Base-by-base conservation (phyloP, 2,888 invertebrate genomes). In the Liopterus haemorrhoidalis region DNA sequence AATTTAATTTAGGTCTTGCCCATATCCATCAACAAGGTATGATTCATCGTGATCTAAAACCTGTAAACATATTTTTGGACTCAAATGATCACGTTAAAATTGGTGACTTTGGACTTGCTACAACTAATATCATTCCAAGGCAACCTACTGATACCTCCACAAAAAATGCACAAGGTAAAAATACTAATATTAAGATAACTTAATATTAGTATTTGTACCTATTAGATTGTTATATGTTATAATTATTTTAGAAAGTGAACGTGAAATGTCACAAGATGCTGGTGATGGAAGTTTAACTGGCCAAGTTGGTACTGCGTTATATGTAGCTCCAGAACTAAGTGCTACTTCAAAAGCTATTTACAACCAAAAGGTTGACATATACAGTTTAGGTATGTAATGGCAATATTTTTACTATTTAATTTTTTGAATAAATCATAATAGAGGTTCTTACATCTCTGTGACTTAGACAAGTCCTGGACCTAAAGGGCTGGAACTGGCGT, bases 21-120 rank as follows among this genome's bases (percentile, higher is more conserved):
- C 91, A 96, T 64, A 93, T 96, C 38, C 96, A 96, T 66, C 86
- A 89, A 55, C 86, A 92, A 65, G 91, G 91, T 31, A 85, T 87
- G 75, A 88, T 88, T 42, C 88, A 92, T 63, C 71, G 89, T 37
- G 89, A 90, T 58, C 64, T 89, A 52, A 90, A 89, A 62, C 88
- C 89, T 0, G 92, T 86, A 0, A 97, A 97, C 63, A 92, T 97
- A 60, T 96, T 97, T 68, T 75, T 99, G 63, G 95, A 95, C 63
- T 85, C 82, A 2, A 85, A 88, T 55, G 94, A 95, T 68, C 91
- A 92, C 64, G 93, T 92, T 1, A 97, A 97, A 74, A 97, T 97
- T 53, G 97, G 96, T 8, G 97, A 97, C 68, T 97, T 97, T 67
- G 97, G 97, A 9, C 73, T 97, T 2, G 96, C 97, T 0, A 95